A percentile compares a stretch with the other conserved stretches of the same genome.
Conservation (phyloP, 2,888 invertebrate genomes). For the Parnassius smintheus region DNA sequence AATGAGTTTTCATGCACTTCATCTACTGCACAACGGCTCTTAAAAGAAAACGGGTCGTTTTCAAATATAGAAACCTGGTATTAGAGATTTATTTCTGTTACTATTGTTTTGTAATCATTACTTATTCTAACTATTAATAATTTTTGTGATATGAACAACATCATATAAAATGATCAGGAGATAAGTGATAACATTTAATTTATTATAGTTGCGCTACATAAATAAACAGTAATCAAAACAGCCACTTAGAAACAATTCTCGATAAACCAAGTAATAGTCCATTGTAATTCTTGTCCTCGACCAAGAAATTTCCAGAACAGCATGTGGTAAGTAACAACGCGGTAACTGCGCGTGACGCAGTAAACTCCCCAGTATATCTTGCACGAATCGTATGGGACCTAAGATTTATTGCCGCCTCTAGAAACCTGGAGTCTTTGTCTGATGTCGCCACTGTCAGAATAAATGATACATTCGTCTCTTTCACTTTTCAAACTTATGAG, state of each 20-base stretch:
- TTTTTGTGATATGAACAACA: no score
- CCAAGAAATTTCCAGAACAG: conserved; percentile 35
- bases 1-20: no score
- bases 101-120: no score
- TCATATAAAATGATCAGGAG: no score
- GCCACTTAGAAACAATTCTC: background rate
- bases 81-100: no score
- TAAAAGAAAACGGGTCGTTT: no score
- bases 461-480: conserved; percentile 27
- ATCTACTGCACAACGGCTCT: no score
- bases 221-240: no score
- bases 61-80: no score
- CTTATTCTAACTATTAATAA: no score
- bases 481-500: conserved; percentile 31
- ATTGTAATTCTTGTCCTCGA: conserved; percentile 8
- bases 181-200: no score
- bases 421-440: conserved; percentile 30
- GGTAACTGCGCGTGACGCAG: conserved; percentile 37
- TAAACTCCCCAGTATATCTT: conserved; percentile 41
- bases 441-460: conserved; percentile 27
- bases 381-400: conserved; percentile 40
- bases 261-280: conserved; percentile 5
- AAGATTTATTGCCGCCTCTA: conserved; percentile 57
- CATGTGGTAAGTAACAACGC: conserved; percentile 44
- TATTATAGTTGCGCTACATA: no score